A percentile compares a stretch with the other conserved stretches of the same genome.
Evolutionary conservation across 2,888 invertebrate species (phyloP).

Genomic region (Hoplodrina blanda): DNA sequence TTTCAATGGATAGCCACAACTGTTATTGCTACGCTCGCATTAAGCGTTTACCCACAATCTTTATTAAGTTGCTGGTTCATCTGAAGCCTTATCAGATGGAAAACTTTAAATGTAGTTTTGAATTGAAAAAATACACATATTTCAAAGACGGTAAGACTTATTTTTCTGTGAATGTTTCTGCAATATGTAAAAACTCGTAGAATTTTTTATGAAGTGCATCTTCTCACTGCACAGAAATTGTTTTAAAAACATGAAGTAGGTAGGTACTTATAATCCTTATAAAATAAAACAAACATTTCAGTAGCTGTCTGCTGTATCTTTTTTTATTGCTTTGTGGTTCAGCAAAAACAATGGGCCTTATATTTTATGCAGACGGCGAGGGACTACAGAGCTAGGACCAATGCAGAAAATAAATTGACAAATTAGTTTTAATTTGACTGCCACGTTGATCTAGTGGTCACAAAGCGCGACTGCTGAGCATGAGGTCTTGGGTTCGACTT

Average conservation of each 20-base stretch:
- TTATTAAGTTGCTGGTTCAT: too few species aligned
- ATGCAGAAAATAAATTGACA: not conserved
- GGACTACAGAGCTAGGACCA: not conserved
- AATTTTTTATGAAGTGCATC: conserved; percentile 34
- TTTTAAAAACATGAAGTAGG: conserved; percentile 16
- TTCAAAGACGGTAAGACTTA: not conserved
- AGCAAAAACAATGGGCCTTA: conserved; percentile 5
- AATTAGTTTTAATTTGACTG: not conserved
- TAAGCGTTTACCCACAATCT: too few species aligned
- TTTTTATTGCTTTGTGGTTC: conserved; percentile 25
- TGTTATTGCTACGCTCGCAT: too few species aligned
- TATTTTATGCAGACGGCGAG: not conserved
- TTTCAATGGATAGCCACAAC: too few species aligned
- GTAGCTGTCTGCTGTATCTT: conserved; percentile 1
- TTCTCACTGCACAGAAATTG: conserved; percentile 9
- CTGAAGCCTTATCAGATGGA: too few species aligned
- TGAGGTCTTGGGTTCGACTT: too few species aligned
- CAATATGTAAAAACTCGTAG: conserved; percentile 6
- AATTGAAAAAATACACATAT: too few species aligned
- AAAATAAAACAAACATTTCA: conserved; percentile 24
- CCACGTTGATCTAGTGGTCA: too few species aligned
- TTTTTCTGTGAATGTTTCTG: conserved; percentile 14
- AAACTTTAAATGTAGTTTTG: too few species aligned
- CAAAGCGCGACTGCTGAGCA: too few species aligned
- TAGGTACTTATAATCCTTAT: conserved; percentile 9